Base-by-base conservation (phyloP, 2,797 vertebrate genomes). In the Apogon talboti region DNA sequence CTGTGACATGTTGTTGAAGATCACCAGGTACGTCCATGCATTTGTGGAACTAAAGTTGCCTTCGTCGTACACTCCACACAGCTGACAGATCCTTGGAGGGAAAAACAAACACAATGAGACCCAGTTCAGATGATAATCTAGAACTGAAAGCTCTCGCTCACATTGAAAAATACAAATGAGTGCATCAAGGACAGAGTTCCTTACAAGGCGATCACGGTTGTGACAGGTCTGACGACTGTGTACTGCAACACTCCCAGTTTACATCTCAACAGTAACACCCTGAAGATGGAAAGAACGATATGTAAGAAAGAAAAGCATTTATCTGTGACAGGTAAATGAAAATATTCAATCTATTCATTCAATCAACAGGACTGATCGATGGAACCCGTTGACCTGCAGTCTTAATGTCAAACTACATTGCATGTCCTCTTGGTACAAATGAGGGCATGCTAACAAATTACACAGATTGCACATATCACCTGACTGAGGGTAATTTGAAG, bases 181-280 rank as follows among this genome's bases (percentile, higher is more conserved):
- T 7, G 7, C 1, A 11, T 4, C 6, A 61, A 37, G 49, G 41
- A 11, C 2, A 0, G 6, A 56, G 65, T 11, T 81, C 96, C 98
- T 97, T 92, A 99, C 98, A 99, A 81, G 70, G 98, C 97, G 65
- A 97, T 94, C 66, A 99, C 93, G 3, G 98, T 99, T 44, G 98
- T 99, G 84, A 98, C 95, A 0, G 97, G 96, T 89, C 98, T 93
- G 47, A 99, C 96, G 6, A 98, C 97, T 0, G 98, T 99, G 84
- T 99, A 99, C 87, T 99, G 98, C 81, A 99, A 72, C 66, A 99
- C 98, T 61, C 98, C 98, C 73, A 99, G 88, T 87, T 99, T 99
- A 83, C 97, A 99, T 80, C 98, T 93, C 81, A 97, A 93, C 33
- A 99, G 87, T 56, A 99, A 90, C 64, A 98, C 96, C 90, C 98